These are phyloP conservation scores for Philhelius pedissequus DNA, from an alignment of 2,888 invertebrate genomes.

Conservation along the genomic window DNA sequence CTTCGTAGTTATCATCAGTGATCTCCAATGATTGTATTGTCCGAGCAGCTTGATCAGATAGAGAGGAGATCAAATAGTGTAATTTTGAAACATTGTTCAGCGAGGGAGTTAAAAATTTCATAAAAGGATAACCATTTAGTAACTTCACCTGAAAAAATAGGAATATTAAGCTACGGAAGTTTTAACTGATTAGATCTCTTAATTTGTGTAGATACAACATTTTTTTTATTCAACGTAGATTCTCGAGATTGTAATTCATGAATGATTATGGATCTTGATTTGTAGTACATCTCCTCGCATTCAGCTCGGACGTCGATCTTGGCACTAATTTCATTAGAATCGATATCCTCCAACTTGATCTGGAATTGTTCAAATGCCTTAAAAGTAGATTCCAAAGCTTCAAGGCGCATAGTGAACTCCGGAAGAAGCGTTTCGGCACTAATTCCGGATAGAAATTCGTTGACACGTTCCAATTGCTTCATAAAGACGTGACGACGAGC, in stretches of 20 bases:
- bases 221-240: too few relatives aligned
- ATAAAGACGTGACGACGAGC: neutral
- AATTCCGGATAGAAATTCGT: too few relatives aligned
- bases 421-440: neutral
- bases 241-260: too few relatives aligned
- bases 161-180: neutral
- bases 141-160: neutral
- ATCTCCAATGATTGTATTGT: constrained; percentile 10
- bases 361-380: neutral
- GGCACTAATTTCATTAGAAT: neutral
- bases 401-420: neutral
- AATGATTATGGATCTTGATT: too few relatives aligned
- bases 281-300: too few relatives aligned
- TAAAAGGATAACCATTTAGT: constrained; percentile 6
- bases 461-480: neutral
- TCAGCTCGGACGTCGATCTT: neutral
- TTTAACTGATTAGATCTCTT: neutral
- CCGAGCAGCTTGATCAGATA: neutral
- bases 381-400: neutral
- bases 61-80: neutral
- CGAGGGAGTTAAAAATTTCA: constrained; percentile 1
- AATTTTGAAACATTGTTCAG: neutral
- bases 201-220: too few relatives aligned
- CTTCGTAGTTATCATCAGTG: constrained; percentile 11
- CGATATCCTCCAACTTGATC: neutral